These are phyloP conservation scores for Poeciliopsis paucimaculata DNA, from an alignment of 2,797 vertebrate genomes.

Conservation along the genomic window DNA sequence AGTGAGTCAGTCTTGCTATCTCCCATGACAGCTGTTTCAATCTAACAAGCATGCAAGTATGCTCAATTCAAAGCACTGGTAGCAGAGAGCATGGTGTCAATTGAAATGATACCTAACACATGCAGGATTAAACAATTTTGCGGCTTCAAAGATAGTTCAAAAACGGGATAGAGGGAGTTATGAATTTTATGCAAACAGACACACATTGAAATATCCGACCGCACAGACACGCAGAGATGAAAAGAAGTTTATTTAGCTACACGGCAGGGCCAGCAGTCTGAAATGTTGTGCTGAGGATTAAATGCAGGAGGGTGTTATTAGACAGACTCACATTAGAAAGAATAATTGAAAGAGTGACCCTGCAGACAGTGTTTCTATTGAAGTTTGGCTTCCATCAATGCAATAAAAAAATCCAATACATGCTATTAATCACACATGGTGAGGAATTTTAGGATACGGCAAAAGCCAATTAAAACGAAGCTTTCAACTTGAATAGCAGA, in stretches of 20 bases:
- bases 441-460: not conserved
- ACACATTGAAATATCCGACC: conserved; percentile 25
- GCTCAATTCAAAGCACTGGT: conserved; percentile 66
- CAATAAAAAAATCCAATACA: conserved; percentile 23
- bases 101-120: conserved; percentile 72
- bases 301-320: conserved; percentile 51
- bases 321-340: conserved; percentile 49
- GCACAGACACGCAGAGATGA: conserved; percentile 43
- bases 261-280: conserved; percentile 26
- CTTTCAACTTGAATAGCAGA: conserved; percentile 6
- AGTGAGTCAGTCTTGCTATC: conserved; percentile 69
- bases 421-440: conserved; percentile 15
- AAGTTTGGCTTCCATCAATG: conserved; percentile 34
- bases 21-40: conserved; percentile 75
- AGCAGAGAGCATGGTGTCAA: conserved; percentile 67
- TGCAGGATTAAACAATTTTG: conserved; percentile 65
- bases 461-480: conserved; percentile 6
- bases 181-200: conserved; percentile 39
- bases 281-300: conserved; percentile 47
- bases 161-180: conserved; percentile 51
- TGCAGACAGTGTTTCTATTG: conserved; percentile 32
- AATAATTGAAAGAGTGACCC: conserved; percentile 64
- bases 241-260: conserved; percentile 51
- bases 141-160: conserved; percentile 69
- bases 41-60: conserved; percentile 74